Percentiles rank a stretch among this genome's conserved stretches.
Evolutionary conservation across 2,888 invertebrate genomes (phyloP).

Genomic region (Oegoconia quadripuncta): DNA sequence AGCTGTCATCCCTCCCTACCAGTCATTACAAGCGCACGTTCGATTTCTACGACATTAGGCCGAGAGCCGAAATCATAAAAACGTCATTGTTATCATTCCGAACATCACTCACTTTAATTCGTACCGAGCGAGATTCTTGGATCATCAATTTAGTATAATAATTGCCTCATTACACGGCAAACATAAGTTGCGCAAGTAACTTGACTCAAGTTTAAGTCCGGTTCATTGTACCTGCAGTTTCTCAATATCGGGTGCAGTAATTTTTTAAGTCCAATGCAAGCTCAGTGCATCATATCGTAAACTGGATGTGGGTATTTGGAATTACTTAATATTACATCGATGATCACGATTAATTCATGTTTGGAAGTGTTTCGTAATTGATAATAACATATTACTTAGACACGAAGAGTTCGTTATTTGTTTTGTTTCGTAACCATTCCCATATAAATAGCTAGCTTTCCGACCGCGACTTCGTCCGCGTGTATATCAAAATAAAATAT

Average conservation of each 20-base stretch:
- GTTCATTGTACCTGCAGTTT: slow-evolving; percentile 44
- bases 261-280: slow-evolving; percentile 47
- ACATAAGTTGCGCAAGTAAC: slow-evolving; percentile 44
- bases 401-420: too few species aligned
- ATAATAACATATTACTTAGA: background rate
- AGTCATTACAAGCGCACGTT: slow-evolving; percentile 27
- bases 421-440: too few species aligned
- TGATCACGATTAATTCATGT: slow-evolving; percentile 24
- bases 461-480: too few species aligned
- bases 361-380: slow-evolving; percentile 7
- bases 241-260: slow-evolving; percentile 47
- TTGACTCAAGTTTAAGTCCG: slow-evolving; percentile 27
- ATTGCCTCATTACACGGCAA: slow-evolving; percentile 57
- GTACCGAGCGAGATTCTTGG: slow-evolving; percentile 37
- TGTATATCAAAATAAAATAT: too few species aligned
- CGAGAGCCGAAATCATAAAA: slow-evolving; percentile 33
- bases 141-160: slow-evolving; percentile 60
- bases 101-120: slow-evolving; percentile 67
- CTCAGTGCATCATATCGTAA: slow-evolving; percentile 23
- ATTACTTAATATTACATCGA: slow-evolving; percentile 32
- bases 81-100: slow-evolving; percentile 53
- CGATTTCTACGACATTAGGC: slow-evolving; percentile 24
- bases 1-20: too few species aligned
- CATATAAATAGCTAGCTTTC: too few species aligned
- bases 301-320: slow-evolving; percentile 8